Percentiles rank a stretch among this genome's conserved stretches.
Conservation (phyloP, 2,113 vertebrate genomes). For the Galeopterus variegatus region DNA sequence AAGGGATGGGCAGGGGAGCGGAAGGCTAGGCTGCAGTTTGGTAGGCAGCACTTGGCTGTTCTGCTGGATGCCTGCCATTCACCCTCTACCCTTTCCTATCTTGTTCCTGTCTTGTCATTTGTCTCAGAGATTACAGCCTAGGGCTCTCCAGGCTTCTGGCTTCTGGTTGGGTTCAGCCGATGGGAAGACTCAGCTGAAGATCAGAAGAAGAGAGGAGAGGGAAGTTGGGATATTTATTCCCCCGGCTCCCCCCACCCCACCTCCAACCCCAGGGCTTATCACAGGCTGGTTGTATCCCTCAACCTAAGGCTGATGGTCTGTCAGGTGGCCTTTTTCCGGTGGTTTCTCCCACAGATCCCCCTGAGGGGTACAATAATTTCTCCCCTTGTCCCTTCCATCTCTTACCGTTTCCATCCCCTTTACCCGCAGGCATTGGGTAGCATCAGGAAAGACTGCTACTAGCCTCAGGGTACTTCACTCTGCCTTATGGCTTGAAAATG, state of each 20-base stretch:
- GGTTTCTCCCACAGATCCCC: background rate
- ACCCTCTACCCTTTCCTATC: background rate
- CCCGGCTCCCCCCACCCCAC: background rate
- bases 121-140: background rate
- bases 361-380: background rate
- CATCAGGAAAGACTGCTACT: background rate
- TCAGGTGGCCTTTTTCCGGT: background rate
- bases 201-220: background rate
- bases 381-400: background rate
- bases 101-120: background rate
- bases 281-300: background rate
- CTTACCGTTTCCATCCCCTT: background rate
- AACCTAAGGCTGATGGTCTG: background rate
- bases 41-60: background rate
- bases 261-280: background rate
- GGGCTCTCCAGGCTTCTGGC: background rate
- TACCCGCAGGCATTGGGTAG: background rate
- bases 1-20: background rate
- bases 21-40: background rate
- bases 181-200: background rate
- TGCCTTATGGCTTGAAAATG: conserved; percentile 32
- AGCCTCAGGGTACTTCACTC: background rate
- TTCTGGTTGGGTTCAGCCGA: background rate
- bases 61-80: background rate
- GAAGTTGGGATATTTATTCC: background rate